phyloP scores from a whole-genome alignment of 2,888 invertebrate species.

The Patella caerulea region DNA sequence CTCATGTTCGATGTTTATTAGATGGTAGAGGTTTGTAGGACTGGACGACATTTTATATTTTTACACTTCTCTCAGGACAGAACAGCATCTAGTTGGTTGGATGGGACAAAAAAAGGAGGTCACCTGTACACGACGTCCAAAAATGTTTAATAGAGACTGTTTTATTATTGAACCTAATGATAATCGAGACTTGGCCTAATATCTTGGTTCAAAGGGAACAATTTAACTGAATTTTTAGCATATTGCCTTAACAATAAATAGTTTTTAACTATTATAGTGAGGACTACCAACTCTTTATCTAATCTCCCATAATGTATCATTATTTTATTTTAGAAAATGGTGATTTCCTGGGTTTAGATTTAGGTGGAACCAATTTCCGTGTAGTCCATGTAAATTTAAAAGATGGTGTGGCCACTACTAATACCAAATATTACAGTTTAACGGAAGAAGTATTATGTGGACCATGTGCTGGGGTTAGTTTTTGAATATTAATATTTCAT shows the following conservation, averaged over 20 bases:
- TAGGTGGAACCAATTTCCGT: conserved; percentile 87
- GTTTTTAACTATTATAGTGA: too few relatives aligned
- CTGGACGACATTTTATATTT: background rate
- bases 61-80: background rate
- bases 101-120: background rate
- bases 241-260: too few relatives aligned
- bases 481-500: background rate
- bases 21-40: conserved; percentile 62
- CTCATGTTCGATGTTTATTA: conserved; percentile 62
- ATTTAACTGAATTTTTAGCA: too few relatives aligned
- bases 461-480: conserved; percentile 46
- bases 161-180: too few relatives aligned
- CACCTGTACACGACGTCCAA: too few relatives aligned
- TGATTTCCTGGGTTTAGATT: conserved; percentile 82
- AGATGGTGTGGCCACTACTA: conserved; percentile 55
- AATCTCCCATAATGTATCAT: background rate
- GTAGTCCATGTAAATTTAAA: conserved; percentile 79
- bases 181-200: too few relatives aligned
- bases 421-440: conserved; percentile 61
- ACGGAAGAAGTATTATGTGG: conserved; percentile 52
- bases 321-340: conserved; percentile 77
- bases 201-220: too few relatives aligned
- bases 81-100: background rate
- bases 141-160: too few relatives aligned
- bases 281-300: too few relatives aligned